These are phyloP conservation scores for Limnephilus lunatus DNA, from an alignment of 2,888 invertebrate species.

Conservation along the genomic window DNA sequence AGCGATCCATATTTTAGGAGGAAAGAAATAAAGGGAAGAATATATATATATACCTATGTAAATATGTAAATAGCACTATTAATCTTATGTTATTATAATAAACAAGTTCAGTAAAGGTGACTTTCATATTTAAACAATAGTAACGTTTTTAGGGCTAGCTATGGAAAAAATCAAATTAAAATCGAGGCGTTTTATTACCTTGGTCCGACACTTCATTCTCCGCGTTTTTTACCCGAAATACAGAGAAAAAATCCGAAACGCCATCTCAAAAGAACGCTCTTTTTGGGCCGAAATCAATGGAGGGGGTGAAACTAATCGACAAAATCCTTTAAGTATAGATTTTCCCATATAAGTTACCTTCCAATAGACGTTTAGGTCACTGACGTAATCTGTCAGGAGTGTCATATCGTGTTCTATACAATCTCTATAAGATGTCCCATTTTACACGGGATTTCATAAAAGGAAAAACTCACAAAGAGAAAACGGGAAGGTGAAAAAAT, in stretches of 20 bases:
- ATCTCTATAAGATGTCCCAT: background rate
- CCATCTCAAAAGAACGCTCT: slow-evolving; percentile 7
- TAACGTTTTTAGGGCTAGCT: background rate
- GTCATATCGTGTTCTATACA: background rate
- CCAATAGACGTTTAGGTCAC: background rate
- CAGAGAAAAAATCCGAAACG: background rate
- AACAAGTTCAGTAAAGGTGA: no score
- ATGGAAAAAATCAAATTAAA: background rate
- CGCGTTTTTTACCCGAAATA: slow-evolving; percentile 6
- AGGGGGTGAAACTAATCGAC: background rate
- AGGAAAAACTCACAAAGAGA: background rate
- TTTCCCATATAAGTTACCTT: background rate
- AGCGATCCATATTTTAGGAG: no score
- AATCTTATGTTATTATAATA: no score
- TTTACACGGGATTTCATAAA: background rate
- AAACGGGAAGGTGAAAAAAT: background rate
- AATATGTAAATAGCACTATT: no score
- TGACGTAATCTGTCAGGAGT: background rate
- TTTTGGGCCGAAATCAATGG: background rate
- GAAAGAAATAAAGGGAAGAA: no score
- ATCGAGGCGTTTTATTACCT: background rate
- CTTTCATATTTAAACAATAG: no score
- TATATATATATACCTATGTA: no score
- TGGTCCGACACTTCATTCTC: background rate
- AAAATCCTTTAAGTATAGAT: background rate